phyloP scores from a whole-genome alignment of 2,113 vertebrate species.

The Myiagra hebetior region DNA sequence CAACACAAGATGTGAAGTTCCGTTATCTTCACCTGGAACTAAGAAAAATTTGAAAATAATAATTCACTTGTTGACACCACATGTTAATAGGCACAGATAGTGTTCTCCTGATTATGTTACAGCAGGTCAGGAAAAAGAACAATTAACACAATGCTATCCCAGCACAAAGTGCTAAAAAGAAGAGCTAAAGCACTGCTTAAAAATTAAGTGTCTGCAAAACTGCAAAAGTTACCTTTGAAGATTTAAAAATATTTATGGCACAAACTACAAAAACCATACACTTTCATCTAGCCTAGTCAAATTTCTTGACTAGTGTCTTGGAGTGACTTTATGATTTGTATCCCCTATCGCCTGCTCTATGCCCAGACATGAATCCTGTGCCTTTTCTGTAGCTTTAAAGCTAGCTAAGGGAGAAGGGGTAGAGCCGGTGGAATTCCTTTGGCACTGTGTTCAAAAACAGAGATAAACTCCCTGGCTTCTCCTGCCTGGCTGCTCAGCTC shows the following conservation, averaged over 20 bases:
- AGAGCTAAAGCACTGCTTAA: neutral
- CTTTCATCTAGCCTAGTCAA: neutral
- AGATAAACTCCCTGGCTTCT: too few relatives aligned
- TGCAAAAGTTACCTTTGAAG: neutral
- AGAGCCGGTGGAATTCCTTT: too few relatives aligned
- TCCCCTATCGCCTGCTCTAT: too few relatives aligned
- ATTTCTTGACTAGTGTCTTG: neutral
- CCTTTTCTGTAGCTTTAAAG: too few relatives aligned
- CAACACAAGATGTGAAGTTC: neutral
- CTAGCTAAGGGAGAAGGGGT: too few relatives aligned
- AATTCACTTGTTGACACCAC: neutral
- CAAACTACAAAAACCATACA: neutral
- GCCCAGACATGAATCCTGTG: too few relatives aligned
- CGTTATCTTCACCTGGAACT: neutral
- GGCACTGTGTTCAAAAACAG: too few relatives aligned
- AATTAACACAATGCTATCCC: neutral
- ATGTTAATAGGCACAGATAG: neutral
- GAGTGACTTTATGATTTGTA: too few relatives aligned
- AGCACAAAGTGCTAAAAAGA: neutral
- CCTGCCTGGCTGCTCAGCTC: too few relatives aligned
- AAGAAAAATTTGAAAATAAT: neutral
- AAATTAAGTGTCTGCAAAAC: neutral
- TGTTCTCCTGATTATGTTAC: neutral
- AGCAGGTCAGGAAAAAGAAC: neutral
- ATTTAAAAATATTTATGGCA: neutral